Evolutionary conservation across 2,797 vertebrate genomes (phyloP).

Genomic region (Argya squamiceps): DNA sequence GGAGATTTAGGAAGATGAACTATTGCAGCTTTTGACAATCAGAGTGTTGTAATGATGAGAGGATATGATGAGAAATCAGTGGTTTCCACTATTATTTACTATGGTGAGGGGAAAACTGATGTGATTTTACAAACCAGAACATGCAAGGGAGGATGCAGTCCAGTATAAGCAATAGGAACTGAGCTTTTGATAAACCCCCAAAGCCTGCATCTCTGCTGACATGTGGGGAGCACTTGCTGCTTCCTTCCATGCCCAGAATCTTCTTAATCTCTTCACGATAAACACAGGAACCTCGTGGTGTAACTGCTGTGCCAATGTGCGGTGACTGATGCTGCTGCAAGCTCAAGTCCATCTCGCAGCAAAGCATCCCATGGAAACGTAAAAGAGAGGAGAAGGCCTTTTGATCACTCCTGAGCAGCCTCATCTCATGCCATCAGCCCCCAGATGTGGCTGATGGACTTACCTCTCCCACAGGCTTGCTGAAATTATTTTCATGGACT

Average conservation of each 20-base stretch:
- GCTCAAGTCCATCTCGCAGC: not conserved
- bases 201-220: not conserved
- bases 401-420: not conserved
- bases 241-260: not conserved
- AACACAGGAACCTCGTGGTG: not conserved
- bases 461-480: not conserved
- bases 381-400: not conserved
- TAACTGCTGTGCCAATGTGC: not conserved
- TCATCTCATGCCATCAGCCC: not conserved
- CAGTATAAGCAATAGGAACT: fast-evolving
- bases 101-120: not conserved
- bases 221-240: not conserved
- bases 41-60: not conserved
- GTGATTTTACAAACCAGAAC: not conserved
- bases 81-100: not conserved
- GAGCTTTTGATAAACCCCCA: not conserved
- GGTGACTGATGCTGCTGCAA: not conserved
- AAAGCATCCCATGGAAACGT: not conserved
- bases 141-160: not conserved
- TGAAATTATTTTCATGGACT: not conserved
- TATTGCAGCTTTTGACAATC: not conserved
- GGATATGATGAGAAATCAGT: not conserved
- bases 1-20: not conserved
- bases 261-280: not conserved
- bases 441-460: not conserved